Evolutionary conservation across 1,140 invertebrate species (phyloP).

Genomic region (Drosophila ercepeae): DNA sequence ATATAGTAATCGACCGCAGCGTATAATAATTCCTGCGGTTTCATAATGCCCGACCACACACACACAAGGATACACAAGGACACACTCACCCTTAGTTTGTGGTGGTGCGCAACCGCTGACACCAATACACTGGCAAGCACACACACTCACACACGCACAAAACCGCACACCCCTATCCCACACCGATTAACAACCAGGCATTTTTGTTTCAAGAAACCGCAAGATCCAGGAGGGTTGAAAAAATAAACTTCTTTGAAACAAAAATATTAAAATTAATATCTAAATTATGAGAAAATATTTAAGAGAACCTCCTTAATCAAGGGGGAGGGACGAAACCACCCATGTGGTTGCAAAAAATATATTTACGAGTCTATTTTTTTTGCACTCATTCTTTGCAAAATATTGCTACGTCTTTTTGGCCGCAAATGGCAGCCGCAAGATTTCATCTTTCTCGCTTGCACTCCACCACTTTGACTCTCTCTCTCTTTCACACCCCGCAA

Average conservation of each 20-base stretch:
- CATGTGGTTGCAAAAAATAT: slow-evolving; percentile 26
- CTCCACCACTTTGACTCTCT: slow-evolving; percentile 3
- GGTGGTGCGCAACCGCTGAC: slow-evolving; percentile 72
- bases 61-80: slow-evolving; percentile 20
- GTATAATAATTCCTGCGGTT: slow-evolving; percentile 83
- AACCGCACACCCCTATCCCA: slow-evolving; percentile 28
- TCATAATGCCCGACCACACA: slow-evolving; percentile 76
- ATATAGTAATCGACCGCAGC: slow-evolving; percentile 81
- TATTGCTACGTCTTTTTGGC: slow-evolving; percentile 70
- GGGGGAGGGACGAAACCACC: slow-evolving; percentile 11
- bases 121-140: slow-evolving; percentile 37
- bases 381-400: slow-evolving; percentile 43
- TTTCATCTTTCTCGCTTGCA: slow-evolving; percentile 53
- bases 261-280: slow-evolving; percentile 21
- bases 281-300: neutral
- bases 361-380: slow-evolving; percentile 11
- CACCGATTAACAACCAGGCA: neutral
- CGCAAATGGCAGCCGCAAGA: slow-evolving; percentile 83
- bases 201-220: slow-evolving; percentile 54
- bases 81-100: slow-evolving; percentile 35
- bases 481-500: slow-evolving; percentile 3
- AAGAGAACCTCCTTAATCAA: neutral
- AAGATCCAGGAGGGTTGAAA: slow-evolving; percentile 69
- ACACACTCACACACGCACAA: slow-evolving; percentile 35
- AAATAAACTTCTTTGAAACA: slow-evolving; percentile 24